These are phyloP conservation scores for Sycobia sp. DNA, from an alignment of 1,140 invertebrate genomes.

Conservation along the genomic window DNA sequence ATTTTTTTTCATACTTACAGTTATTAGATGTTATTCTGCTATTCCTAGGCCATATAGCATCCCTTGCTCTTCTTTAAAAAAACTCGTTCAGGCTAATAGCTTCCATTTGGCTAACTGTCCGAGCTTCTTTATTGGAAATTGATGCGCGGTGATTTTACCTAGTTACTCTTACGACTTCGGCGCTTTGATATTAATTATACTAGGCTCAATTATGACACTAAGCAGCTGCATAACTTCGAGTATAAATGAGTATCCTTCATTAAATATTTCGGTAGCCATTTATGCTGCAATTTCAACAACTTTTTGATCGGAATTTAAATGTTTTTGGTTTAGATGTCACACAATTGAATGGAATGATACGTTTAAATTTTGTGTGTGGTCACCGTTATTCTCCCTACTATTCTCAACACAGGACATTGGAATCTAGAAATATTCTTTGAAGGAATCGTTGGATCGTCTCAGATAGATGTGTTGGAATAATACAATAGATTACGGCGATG, in stretches of 20 bases:
- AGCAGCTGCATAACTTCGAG: conserved; percentile 22
- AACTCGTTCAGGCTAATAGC: conserved; percentile 12
- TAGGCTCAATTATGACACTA: no score
- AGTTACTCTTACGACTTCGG: background rate
- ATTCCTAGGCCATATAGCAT: conserved; percentile 6
- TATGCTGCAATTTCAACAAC: conserved; percentile 29
- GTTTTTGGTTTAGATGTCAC: no score
- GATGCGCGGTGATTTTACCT: conserved; percentile 5
- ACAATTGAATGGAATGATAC: no score
- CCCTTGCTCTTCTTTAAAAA: conserved; percentile 27
- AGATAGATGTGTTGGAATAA: no score
- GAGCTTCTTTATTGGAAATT: conserved; percentile 24
- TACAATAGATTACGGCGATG: background rate
- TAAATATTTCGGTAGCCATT: conserved; percentile 28
- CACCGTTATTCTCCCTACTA: no score
- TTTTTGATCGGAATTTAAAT: no score
- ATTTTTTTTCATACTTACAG: conserved; percentile 6
- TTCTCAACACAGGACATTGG: no score
- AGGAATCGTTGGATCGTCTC: no score
- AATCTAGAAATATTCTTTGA: no score
- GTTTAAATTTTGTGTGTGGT: no score
- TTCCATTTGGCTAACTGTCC: conserved; percentile 9
- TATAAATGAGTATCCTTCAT: conserved; percentile 27
- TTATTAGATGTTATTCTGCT: conserved; percentile 18
- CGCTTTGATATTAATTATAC: background rate